phyloP scores from a whole-genome alignment of 1,140 invertebrate genomes.

The Bombus pyrosoma region DNA sequence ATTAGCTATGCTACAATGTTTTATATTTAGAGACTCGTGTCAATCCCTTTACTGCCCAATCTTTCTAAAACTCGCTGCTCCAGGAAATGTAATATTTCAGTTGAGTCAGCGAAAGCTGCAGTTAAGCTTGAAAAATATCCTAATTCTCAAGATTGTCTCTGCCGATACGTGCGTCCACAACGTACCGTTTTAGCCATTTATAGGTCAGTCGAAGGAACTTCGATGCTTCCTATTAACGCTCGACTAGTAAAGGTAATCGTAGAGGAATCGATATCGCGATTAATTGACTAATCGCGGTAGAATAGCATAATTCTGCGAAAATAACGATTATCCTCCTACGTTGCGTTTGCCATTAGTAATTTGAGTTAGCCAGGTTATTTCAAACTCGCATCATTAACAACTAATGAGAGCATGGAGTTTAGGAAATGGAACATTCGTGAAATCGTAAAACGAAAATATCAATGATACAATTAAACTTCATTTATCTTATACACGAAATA shows the following conservation, averaged over 20 bases:
- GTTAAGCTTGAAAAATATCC: not conserved
- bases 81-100: not conserved
- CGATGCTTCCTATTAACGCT: not conserved
- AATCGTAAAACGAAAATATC: not conserved
- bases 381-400: not conserved
- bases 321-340: not conserved
- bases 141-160: not conserved
- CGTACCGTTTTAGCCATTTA: slow-evolving; percentile 31
- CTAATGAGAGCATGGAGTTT: not conserved
- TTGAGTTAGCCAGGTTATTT: not conserved
- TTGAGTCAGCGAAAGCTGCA: not conserved
- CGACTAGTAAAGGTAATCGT: slow-evolving; percentile 14
- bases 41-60: too few species aligned
- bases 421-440: not conserved
- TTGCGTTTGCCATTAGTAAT: not conserved
- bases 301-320: too few species aligned
- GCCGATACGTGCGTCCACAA: not conserved
- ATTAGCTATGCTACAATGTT: not conserved
- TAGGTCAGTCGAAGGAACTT: slow-evolving; percentile 18
- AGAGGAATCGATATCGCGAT: not conserved
- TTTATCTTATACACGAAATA: not conserved
- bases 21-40: not conserved
- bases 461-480: not conserved
- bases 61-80: not conserved
- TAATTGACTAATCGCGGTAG: not conserved